Evolutionary conservation across 2,888 invertebrate species (phyloP).

Genomic region (Plutella xylostella): DNA sequence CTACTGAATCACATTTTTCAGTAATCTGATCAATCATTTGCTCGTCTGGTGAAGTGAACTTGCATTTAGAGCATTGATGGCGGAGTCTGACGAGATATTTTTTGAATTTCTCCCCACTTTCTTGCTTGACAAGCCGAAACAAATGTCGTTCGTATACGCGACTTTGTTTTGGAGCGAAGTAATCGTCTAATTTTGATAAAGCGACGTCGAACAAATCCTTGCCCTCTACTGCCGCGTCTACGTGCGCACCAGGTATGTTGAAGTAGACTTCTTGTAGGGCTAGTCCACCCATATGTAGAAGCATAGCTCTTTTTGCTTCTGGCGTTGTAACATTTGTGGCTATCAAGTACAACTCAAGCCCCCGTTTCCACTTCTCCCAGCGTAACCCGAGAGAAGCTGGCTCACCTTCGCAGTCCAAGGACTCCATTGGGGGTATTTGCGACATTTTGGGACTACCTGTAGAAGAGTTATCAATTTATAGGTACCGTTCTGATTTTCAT

Average conservation of each 20-base stretch:
- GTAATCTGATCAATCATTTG: slow-evolving; percentile 20
- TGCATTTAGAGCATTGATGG: slow-evolving; percentile 16
- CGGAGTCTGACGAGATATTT: neutral
- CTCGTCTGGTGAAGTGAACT: slow-evolving; percentile 16
- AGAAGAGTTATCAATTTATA: too few relatives aligned
- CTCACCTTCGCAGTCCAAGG: slow-evolving; percentile 4
- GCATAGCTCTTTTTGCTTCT: slow-evolving; percentile 1
- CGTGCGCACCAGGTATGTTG: slow-evolving; percentile 5
- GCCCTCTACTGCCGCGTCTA: neutral
- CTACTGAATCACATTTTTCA: slow-evolving; percentile 15
- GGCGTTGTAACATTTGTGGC: slow-evolving; percentile 6
- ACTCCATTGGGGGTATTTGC: neutral
- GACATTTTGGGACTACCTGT: slow-evolving; percentile 5
- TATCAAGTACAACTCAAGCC: slow-evolving; percentile 11
- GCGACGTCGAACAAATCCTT: slow-evolving; percentile 11
- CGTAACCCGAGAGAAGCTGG: slow-evolving; percentile 6
- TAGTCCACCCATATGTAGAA: slow-evolving; percentile 4
- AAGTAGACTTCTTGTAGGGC: slow-evolving; percentile 7
- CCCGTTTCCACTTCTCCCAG: slow-evolving; percentile 16
- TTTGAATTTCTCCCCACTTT: too few relatives aligned
- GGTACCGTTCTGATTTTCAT: too few relatives aligned
- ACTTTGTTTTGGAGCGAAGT: slow-evolving; percentile 8
- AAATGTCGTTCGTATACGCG: slow-evolving; percentile 7
- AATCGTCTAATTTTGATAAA: slow-evolving; percentile 4
- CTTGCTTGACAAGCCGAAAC: slow-evolving; percentile 10